These are phyloP conservation scores for Rhodophaea formosa DNA, from an alignment of 2,888 invertebrate species.

Conservation along the genomic window DNA sequence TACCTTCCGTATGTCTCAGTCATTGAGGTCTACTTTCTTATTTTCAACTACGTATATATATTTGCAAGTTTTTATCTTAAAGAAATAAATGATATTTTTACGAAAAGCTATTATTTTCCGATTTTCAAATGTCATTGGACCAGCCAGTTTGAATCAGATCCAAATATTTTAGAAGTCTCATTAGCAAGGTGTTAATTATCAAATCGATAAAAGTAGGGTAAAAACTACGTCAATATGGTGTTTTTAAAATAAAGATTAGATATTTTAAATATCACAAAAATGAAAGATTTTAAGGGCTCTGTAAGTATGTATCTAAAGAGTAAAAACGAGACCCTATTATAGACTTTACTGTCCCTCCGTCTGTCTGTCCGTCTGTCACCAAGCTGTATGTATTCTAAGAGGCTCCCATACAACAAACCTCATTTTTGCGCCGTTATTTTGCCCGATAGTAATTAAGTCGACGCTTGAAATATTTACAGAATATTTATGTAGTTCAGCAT, in stretches of 20 bases:
- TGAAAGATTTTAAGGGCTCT: too few species aligned
- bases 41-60: neutral
- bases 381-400: too few species aligned
- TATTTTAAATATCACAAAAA: neutral
- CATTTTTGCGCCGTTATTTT: too few species aligned
- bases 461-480: too few species aligned
- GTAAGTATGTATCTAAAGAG: too few species aligned
- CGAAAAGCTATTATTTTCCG: neutral
- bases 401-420: too few species aligned
- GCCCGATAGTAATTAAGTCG: too few species aligned
- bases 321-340: too few species aligned
- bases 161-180: neutral
- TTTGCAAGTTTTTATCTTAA: slow-evolving; percentile 3
- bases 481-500: too few species aligned
- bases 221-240: neutral
- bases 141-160: slow-evolving; percentile 1
- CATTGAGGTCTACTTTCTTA: neutral
- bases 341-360: too few species aligned
- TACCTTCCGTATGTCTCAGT: neutral
- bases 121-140: slow-evolving; percentile 4
- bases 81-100: slow-evolving; percentile 9
- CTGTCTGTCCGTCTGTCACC: too few species aligned
- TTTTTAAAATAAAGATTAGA: neutral
- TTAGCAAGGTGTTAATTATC: neutral
- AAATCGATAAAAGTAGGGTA: neutral